Base-by-base conservation (phyloP, 35 echinoderm and acorn worm genomes). In the Heliocidaris erythrogramma region DNA sequence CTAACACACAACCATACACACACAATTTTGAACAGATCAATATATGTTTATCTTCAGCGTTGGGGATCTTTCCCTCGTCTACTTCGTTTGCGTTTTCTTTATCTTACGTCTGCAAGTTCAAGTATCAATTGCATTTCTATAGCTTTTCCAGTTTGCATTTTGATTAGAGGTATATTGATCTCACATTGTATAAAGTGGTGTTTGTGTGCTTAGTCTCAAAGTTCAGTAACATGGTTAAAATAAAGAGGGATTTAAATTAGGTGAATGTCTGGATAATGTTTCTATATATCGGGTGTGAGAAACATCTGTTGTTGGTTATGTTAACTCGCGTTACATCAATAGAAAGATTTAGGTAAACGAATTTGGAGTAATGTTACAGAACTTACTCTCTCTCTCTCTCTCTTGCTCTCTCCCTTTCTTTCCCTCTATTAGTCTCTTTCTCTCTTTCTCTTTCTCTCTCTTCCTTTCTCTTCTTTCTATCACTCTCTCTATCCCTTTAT, bases 131-230 rank as follows among this genome's bases (percentile, higher is more conserved):
- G 18, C 65, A 78, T 78, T 78, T 78, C 18, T 78, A 78, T 78
- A 7, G 17, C 65, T 24, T 78, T 18, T 78, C 35, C 52, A 9
- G 27, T n/a, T 78, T 78, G 27, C 7, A 78, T 78, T 56, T 56
- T 56, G 9, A 78, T 78, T 24, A 78, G 18, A 27, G 65, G 27
- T 78, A 78, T 78, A 78, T 78, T 78, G 65, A 78, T 78, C 65
- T 27, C 65, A 78, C 27, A n/a, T n/a, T 21, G 7, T 78, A 78
- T 78, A 9, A 18, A 17, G 17, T 78, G 49, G 27, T 78, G 65
- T 78, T 78, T 78, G 65, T 78, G 27, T 78, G 65, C 65, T 78
- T 78, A 78, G 65, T 78, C 65, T 78, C 65, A 78, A 78, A 78
- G 65, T 78, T 78, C 65, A 21, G 6, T 21, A n/a, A 78, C 17